Evolutionary conservation across 2,888 invertebrate species (phyloP), one percentile per base, ranked within the genome.

Genomic region (Apocheima hispidaria): DNA sequence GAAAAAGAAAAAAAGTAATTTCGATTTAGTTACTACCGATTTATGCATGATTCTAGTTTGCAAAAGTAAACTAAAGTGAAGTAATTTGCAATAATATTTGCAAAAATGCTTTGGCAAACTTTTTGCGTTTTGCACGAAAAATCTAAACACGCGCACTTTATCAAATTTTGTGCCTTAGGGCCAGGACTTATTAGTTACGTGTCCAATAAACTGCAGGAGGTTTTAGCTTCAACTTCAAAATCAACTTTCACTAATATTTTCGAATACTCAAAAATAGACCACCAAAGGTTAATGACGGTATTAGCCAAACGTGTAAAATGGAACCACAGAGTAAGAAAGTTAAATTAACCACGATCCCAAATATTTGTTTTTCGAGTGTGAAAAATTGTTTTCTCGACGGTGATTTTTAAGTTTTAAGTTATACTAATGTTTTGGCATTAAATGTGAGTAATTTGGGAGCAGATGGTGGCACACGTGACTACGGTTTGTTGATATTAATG

Each of bases 341-440:
- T 69, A 78, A 78, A 82, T 85, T 87, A 77, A 71, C 67, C 76
- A 83, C 80, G 84, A 81, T 81, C 78, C n/a, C 79, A 80, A 71
- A 85, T 87, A 88, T 88, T 90, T 87, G 84, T 86, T 87, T 88
- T 88, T 86, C 75, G 79, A 84, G 83, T 90, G 88, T 92, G 91
- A 92, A 92, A 86, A 92, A 92, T 92, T 78, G 83, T 77, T 89
- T 90, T 86, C 81, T 79, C 66, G 84, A 79, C 80, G 87, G 35
- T 88, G 70, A 78, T 82, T 80, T 80, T 84, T 49, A 51, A 50
- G 50, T 61, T 86, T 87, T 88, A 88, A 90, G 88, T 82, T 84
- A 86, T 88, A 92, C 81, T 85, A 89, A 92, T 92, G 87, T 84
- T 88, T 84, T 80, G 74, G 82, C 83, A 87, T 91, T 90, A 90